Base-by-base conservation (phyloP, 2,797 vertebrate species). In the Sebastes hubbsi region DNA sequence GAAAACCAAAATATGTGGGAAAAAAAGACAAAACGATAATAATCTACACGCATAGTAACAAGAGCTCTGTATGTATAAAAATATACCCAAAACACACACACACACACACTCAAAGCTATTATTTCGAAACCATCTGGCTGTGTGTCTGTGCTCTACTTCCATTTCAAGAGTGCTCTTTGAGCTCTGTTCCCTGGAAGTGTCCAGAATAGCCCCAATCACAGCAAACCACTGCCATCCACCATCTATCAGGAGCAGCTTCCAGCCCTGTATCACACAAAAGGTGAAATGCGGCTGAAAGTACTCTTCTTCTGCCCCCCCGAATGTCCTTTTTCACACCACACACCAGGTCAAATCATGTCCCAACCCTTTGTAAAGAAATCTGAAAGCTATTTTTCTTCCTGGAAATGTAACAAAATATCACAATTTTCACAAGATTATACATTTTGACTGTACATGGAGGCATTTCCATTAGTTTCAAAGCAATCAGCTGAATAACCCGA, bases 151-250 rank as follows among this genome's bases (percentile, higher is more conserved):
- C 36, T 75, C 54, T 22, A 22, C 58, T 75, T 83, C 72, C 61
- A 76, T 42, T 77, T 78, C 8, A 65, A 75, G 62, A 7, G 30
- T 11, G 16, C 49, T 68, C 24, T 72, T 81, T 59, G 56, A 71
- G 56, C 6, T 65, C 59, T 38, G 55, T 71, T 69, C 69, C 62
- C 63, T 66, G 20, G 25, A 83, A 75, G 32, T 66, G 29, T 91
- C 52, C 67, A 82, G 24, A 89, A 87, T 59, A 84, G 77, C 70
- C 79, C 67, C 76, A 88, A 86, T 81, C 79, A 81, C 72, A 79
- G 29, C 63, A 68, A 80, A 81, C 75, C 67, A 62, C 80, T 8
- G 30, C 72, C 36, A 70, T 70, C 69, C 20, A 18, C 56, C 79
- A 42, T 61, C 68, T 16, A 80, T 81, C 20, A 87, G 71, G 4